Evolutionary conservation across 2,113 vertebrate genomes (phyloP).

Genomic region (Orthonyx spaldingii): DNA sequence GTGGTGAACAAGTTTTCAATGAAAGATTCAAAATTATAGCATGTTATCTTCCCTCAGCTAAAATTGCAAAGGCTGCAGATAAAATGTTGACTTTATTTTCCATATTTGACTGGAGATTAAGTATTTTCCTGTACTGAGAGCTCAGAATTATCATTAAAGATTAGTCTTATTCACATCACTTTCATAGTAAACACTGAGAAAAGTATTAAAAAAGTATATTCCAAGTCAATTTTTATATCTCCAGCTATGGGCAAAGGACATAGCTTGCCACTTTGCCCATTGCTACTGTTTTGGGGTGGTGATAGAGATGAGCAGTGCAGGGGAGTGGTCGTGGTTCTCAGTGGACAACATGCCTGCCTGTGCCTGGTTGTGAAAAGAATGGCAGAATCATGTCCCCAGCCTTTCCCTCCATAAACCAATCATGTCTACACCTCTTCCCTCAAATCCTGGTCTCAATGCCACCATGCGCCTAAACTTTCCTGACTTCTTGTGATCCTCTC

Average conservation of each 20-base stretch:
- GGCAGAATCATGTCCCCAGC: background rate
- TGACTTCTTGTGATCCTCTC: background rate
- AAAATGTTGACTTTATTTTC: conserved; percentile 35
- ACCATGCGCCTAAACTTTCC: background rate
- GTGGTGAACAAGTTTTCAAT: conserved; percentile 40
- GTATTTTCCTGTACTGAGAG: background rate
- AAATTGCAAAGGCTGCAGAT: conserved; percentile 27
- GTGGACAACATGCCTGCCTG: fast-evolving
- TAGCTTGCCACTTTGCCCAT: background rate
- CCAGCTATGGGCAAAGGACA: background rate
- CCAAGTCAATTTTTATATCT: background rate
- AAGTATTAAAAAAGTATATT: background rate
- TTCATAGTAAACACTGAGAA: background rate
- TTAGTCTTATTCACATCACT: background rate
- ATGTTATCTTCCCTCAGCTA: background rate
- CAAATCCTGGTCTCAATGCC: background rate
- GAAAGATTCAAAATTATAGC: conserved; percentile 27
- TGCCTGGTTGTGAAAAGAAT: background rate
- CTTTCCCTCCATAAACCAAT: background rate
- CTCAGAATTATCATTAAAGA: background rate
- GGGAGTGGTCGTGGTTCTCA: background rate
- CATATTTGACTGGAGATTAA: background rate
- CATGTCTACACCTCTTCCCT: background rate
- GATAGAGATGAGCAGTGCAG: background rate
- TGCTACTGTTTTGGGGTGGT: background rate